Percentiles rank a stretch among this genome's conserved stretches.
phyloP scores from a whole-genome alignment of 2,888 invertebrate species.

The Erebia epiphron region DNA sequence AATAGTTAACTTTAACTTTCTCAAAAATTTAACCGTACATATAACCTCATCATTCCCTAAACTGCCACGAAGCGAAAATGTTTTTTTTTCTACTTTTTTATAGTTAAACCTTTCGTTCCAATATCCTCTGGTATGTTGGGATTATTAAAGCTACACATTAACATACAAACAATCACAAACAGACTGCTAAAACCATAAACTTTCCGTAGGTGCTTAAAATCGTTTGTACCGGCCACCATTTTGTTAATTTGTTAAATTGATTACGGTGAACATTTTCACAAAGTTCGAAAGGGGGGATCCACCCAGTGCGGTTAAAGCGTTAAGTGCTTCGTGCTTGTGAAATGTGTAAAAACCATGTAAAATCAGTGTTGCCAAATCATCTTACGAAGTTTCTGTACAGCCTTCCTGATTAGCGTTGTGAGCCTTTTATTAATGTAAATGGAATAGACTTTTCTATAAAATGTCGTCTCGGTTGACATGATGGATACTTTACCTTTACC shows the following conservation, averaged over 20 bases:
- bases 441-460: not conserved
- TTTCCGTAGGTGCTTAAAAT: not conserved
- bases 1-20: no score
- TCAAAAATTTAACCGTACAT: no score
- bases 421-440: not conserved
- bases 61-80: no score
- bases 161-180: not conserved
- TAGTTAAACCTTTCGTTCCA: no score
- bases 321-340: not conserved
- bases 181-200: not conserved
- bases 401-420: not conserved
- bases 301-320: constrained; percentile 7
- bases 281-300: not conserved
- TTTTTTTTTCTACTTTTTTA: no score
- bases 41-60: no score
- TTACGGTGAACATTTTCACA: constrained; percentile 7
- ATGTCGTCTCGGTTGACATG: no score
- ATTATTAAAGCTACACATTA: not conserved
- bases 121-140: not conserved
- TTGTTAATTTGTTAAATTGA: constrained; percentile 12
- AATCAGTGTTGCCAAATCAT: not conserved
- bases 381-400: not conserved
- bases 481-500: no score
- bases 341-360: constrained; percentile 6
- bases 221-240: constrained; percentile 8